Base-by-base conservation (phyloP, 2,113 vertebrate genomes). In the Ptilonorhynchus violaceus region DNA sequence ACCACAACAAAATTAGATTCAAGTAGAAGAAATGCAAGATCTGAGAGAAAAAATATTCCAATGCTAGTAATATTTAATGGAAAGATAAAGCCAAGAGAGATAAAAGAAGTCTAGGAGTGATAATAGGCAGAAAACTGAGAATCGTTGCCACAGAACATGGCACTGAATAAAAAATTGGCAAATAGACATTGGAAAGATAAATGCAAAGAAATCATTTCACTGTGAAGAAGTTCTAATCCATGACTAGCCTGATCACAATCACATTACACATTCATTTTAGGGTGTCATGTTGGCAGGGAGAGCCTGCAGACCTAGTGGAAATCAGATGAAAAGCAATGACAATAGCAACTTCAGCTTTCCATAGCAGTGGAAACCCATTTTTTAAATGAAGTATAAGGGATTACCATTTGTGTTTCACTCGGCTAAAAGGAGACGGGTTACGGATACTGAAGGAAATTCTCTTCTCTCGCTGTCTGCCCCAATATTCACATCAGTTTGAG, bases 91-190 rank as follows among this genome's bases (percentile, higher is more conserved):
- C 72, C 64, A 94, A 91, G 72, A 92, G 60, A 88, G 85, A 88
- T 90, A 91, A 95, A 97, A 96, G 93, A 93, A 90, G 5, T 88
- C 91, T 88, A 84, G 64, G 90, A 80, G 59, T 70, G 72, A 88
- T 91, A 93, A 95, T 60, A 93, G 79, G 88, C 88, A 92, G 92
- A 80, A 95, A 96, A 88, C 75, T 89, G 96, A 77, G 58, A 93
- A 70, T 49, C 42, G 72, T 91, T 95, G 83, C 85, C 83, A 87
- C 60, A 63, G 64, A 90, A 93, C 76, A 90, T 70, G 88, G 92
- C 60, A 63, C 47, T 91, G 83, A 90, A 91, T 83, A 78, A 85
- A 88, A 95, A 94, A 72, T 6, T 52, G 85, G 88, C 56, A 88
- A 96, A 88, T 41, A 96, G 52, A 93, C 2, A 8, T 80, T 94